Conservation (phyloP, 2,888 invertebrate species). For the Caenorhabditis angaria region DNA sequence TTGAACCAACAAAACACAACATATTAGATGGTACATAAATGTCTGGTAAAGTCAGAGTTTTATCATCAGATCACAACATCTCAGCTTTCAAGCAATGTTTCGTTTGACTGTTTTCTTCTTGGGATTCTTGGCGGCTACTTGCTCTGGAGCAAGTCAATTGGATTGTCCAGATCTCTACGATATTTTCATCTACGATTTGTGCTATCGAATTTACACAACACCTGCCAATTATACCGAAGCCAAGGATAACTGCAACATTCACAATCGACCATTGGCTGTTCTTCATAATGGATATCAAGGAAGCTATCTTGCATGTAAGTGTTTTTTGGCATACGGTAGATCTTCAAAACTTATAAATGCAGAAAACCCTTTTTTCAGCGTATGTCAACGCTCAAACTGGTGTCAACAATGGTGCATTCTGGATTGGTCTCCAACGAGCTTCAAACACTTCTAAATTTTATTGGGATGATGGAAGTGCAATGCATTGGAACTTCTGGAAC, state of each 20-base stretch:
- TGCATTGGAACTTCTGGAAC: slow-evolving; percentile 13
- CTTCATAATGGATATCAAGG: slow-evolving; percentile 14
- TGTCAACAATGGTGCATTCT: slow-evolving; percentile 12
- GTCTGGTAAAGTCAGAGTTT: too few species aligned
- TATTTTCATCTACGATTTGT: background rate
- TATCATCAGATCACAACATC: too few species aligned
- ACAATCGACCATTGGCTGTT: slow-evolving; percentile 10
- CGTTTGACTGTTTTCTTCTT: too few species aligned
- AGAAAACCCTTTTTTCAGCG: slow-evolving; percentile 9
- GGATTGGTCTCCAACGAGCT: slow-evolving; percentile 29
- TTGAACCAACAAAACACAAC: too few species aligned
- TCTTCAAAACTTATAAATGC: background rate
- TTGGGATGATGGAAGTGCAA: slow-evolving; percentile 32
- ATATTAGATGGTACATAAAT: too few species aligned
- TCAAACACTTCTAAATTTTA: slow-evolving; percentile 13
- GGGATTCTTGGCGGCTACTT: background rate
- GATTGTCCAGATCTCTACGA: background rate
- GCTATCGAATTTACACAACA: background rate
- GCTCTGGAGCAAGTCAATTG: background rate
- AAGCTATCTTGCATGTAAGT: slow-evolving; percentile 25
- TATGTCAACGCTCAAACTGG: slow-evolving; percentile 14
- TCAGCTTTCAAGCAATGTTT: too few species aligned
- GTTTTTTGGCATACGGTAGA: background rate
- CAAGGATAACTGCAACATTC: background rate
- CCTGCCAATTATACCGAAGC: slow-evolving; percentile 7